phyloP scores from a whole-genome alignment of 2,113 vertebrate species.

The Sinocyclocheilus anophthalmus region DNA sequence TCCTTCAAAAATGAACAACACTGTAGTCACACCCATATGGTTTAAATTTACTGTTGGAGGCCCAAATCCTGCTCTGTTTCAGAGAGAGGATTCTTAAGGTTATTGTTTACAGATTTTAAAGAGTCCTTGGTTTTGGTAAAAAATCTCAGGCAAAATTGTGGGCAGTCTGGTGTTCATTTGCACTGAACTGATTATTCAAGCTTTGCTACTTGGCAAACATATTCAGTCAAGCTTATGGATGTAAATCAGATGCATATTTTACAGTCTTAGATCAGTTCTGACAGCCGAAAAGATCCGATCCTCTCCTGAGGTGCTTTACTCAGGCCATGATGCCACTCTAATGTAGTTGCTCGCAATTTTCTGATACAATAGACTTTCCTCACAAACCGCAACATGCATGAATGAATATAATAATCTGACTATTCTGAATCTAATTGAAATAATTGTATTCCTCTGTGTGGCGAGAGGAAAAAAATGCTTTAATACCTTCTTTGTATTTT shows the following conservation, averaged over 20 bases:
- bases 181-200: not conserved
- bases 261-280: not conserved
- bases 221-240: not conserved
- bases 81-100: not conserved
- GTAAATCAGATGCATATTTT: not conserved
- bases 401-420: not conserved
- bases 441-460: not conserved
- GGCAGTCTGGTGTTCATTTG: not conserved
- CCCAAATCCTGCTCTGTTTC: not conserved
- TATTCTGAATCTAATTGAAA: not conserved
- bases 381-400: not conserved
- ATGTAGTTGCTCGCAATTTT: not conserved
- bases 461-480: not conserved
- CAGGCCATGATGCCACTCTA: not conserved
- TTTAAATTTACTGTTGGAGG: conserved; percentile 23
- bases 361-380: not conserved
- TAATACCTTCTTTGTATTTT: not conserved
- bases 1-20: conserved; percentile 9
- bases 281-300: not conserved
- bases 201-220: not conserved
- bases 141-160: not conserved
- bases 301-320: not conserved
- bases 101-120: conserved; percentile 14
- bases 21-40: not conserved
- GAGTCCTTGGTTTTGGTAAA: not conserved